Evolutionary conservation across 2,113 vertebrate species (phyloP).

Genomic region (Thomomys bottae): DNA sequence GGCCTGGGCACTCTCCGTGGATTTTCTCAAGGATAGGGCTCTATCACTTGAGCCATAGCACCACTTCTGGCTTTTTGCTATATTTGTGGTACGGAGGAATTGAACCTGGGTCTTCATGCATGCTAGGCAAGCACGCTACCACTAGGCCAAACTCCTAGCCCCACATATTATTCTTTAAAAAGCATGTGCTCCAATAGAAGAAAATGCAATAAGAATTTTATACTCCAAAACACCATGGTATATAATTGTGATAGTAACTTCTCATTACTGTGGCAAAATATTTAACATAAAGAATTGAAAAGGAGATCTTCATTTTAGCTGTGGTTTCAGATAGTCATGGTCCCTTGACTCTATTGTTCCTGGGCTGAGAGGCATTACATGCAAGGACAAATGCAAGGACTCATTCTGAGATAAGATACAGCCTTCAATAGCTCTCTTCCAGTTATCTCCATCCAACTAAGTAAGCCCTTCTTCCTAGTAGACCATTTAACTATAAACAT

Average conservation of each 20-base stretch:
- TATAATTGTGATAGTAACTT: neutral
- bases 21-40: too few relatives aligned
- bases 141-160: too few relatives aligned
- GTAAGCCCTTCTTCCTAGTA: neutral
- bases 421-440: neutral
- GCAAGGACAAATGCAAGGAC: neutral
- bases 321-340: neutral
- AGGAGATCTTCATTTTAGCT: neutral
- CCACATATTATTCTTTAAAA: neutral
- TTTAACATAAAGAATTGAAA: neutral
- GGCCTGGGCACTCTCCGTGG: too few relatives aligned
- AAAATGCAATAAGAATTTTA: constrained; percentile 30
- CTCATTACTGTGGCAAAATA: neutral
- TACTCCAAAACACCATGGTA: neutral
- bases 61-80: too few relatives aligned
- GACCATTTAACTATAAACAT: neutral
- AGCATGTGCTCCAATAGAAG: neutral
- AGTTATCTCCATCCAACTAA: neutral
- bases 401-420: too few relatives aligned
- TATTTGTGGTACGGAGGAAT: too few relatives aligned
- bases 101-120: too few relatives aligned
- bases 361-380: too few relatives aligned
- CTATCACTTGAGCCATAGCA: too few relatives aligned
- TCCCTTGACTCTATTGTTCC: neutral
- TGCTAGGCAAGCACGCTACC: too few relatives aligned